Base-by-base conservation (phyloP, 2,113 vertebrate genomes). In the Centropristis striata region DNA sequence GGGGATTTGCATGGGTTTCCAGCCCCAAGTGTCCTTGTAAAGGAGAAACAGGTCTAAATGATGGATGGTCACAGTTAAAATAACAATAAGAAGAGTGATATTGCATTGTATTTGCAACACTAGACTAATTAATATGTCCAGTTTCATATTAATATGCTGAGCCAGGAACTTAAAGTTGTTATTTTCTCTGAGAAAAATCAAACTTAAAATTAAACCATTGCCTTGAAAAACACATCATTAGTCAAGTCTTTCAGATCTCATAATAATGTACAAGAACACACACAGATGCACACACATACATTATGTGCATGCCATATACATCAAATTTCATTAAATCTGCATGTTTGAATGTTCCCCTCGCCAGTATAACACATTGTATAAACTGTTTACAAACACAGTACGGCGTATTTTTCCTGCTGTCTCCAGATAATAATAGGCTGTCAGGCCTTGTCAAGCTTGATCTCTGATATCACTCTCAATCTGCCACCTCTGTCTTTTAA, bases 401-500 rank as follows among this genome's bases (percentile, higher is more conserved):
- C 42, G 60, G 21, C 41, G 3, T 77, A 74, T 84, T 73, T 74
- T 42, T 37, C 32, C 66, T 80, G 15, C 28, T 54, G 54, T 57
- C 53, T 83, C 54, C 68, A 71, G 61, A 84, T 83, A 85, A 85
- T 87, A 79, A 85, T 57, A 70, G 68, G 27, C 75, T 77, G 80
- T 81, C 88, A 75, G 70, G 32, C 51, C 57, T 60, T 11, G 71
- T 83, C 86, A 84, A 47, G 49, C 65, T 82, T 60, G 54, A 90
- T 86, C 78, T 83, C 72, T 44, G 61, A 65, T 86, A 73, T 86
- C 81, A 47, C 55, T 81, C 70, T 86, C 59, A 63, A 80, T 89
- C 68, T 82, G 61, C 80, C 86, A 80, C 71, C 61, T 63, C 77
- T 7, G 0, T 8, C 8, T 80, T 88, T 86, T 92, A 90, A 92